phyloP scores from a whole-genome alignment of 2,888 invertebrate species.

The Chydorus sphaericus region DNA sequence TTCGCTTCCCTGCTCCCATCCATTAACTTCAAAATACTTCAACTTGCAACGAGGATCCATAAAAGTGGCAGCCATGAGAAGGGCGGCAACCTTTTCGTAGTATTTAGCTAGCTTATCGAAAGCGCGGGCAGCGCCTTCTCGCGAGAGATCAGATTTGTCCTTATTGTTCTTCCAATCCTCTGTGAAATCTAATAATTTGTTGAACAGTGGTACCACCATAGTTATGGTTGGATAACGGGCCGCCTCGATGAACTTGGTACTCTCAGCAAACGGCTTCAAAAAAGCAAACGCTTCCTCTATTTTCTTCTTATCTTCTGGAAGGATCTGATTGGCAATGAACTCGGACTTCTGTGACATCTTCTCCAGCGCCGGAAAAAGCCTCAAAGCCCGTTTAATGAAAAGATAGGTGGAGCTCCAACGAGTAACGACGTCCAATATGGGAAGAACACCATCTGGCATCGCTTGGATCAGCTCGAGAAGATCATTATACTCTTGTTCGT shows the following conservation, averaged over 20 bases:
- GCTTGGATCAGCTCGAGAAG: neutral
- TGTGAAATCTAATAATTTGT: neutral
- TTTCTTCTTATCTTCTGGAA: neutral
- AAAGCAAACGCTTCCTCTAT: neutral
- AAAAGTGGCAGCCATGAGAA: neutral
- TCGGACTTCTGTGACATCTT: neutral
- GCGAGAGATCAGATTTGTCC: neutral
- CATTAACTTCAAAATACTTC: neutral
- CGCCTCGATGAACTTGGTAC: neutral
- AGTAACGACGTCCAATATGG: neutral
- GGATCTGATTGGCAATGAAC: neutral
- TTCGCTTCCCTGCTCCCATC: neutral
- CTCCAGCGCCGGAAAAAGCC: neutral
- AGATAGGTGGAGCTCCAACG: neutral
- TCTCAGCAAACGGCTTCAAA: neutral
- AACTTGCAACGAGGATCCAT: neutral
- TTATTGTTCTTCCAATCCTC: neutral
- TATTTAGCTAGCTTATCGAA: neutral
- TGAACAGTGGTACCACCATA: neutral
- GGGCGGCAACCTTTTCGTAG: neutral
- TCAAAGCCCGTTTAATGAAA: neutral
- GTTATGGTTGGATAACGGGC: neutral
- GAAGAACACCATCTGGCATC: neutral
- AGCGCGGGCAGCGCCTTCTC: neutral
- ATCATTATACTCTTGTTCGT: neutral